These are phyloP conservation scores for Physocephala rufipes DNA, from an alignment of 2,888 invertebrate genomes.

Conservation along the genomic window DNA sequence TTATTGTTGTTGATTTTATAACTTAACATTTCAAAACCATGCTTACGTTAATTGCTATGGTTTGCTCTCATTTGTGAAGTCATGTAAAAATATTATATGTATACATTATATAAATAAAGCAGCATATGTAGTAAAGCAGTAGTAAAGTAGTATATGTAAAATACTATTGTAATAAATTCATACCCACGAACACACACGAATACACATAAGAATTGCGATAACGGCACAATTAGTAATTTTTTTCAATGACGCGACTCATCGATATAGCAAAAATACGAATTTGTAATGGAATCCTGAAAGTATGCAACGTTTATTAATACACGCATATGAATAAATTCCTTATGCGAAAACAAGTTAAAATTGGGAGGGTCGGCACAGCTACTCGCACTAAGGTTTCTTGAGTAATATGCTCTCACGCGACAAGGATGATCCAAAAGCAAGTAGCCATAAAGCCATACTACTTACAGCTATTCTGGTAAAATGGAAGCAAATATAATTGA, in stretches of 20 bases:
- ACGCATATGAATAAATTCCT: neutral
- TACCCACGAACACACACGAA: neutral
- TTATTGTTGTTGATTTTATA: neutral
- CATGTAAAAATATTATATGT: neutral
- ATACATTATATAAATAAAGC: too few relatives aligned
- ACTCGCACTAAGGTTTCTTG: too few relatives aligned
- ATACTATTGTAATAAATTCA: constrained; percentile 10
- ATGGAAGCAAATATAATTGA: too few relatives aligned
- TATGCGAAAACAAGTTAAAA: too few relatives aligned
- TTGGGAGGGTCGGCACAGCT: too few relatives aligned
- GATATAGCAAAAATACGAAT: constrained; percentile 7
- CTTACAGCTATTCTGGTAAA: too few relatives aligned
- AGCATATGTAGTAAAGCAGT: too few relatives aligned
- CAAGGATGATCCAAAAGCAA: too few relatives aligned
- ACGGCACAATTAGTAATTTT: neutral
- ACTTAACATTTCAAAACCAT: neutral
- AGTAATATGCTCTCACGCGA: too few relatives aligned
- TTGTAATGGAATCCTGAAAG: neutral
- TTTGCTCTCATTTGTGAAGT: neutral
- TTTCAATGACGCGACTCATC: neutral
- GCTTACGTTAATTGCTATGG: constrained; percentile 23
- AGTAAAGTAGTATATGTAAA: too few relatives aligned
- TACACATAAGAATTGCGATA: neutral
- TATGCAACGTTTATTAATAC: neutral
- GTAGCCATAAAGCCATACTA: neutral